phyloP scores from a whole-genome alignment of 1,140 invertebrate genomes.

The Wiebesia pumilae region DNA sequence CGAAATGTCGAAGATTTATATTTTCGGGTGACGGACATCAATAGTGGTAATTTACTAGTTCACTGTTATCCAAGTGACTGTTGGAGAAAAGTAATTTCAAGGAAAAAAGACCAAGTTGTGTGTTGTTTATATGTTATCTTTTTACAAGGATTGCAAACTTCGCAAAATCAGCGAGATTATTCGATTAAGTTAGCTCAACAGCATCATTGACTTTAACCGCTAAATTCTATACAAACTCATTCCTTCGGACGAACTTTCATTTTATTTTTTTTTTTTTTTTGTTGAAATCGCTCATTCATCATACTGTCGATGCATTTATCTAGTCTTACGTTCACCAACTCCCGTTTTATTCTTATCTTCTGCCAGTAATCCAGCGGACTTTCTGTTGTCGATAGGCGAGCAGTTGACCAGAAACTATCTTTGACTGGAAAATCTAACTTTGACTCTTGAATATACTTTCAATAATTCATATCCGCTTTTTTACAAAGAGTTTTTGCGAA shows the following conservation, averaged over 20 bases:
- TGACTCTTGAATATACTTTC: background rate
- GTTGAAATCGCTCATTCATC: slow-evolving; percentile 2
- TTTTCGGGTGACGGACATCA: too few relatives aligned
- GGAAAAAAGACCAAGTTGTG: background rate
- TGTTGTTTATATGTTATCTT: background rate
- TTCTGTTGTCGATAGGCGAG: background rate
- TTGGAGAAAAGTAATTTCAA: background rate
- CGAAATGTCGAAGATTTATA: too few relatives aligned
- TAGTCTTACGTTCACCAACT: background rate
- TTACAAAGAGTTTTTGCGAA: background rate
- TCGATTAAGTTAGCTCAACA: background rate
- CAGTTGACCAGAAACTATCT: background rate
- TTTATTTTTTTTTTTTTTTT: too few relatives aligned
- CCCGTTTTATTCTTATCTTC: background rate
- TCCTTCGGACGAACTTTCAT: background rate
- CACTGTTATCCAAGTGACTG: background rate
- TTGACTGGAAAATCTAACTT: too few relatives aligned
- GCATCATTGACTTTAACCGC: background rate
- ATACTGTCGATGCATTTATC: background rate
- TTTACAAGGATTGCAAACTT: background rate
- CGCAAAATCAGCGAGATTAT: background rate
- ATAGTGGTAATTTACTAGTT: background rate
- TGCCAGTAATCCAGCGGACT: background rate
- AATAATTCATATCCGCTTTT: background rate
- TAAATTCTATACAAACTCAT: background rate